Evolutionary conservation across 64 coral and sea anemone species (phyloP), one percentile per base, ranked within the genome.

Genomic region (Dendrophyllia cribrosa): DNA sequence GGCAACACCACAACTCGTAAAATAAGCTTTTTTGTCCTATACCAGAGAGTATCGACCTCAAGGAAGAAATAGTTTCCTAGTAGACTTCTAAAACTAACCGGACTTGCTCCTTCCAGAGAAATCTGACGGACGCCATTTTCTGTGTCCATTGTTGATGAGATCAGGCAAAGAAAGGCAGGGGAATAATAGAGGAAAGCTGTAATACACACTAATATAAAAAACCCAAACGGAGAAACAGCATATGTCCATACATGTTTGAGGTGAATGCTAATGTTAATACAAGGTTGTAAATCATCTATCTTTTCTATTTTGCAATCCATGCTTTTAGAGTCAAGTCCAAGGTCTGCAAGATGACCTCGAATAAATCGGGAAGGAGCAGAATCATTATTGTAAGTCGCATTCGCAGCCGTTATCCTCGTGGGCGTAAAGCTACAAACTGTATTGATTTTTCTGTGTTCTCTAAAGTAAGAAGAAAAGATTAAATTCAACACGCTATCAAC

Each of bases 91-190:
- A 77, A 20, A 77, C 51, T 77, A 1, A 77, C 75, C 10, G 75
- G 75, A 55, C 75, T 77, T 55, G 75, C 50, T 77, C 75, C 19
- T 56, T 77, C 50, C 8, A 77, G 50, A 11, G 21, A 16, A 24
- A 77, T 77, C 6, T 56, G 11, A 12, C 20, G 75, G 55, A 77
- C 19, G 75, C 75, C 75, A 77, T 22, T 23, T 77, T 77, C 49
- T 23, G n/a, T 55, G 17, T 58, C 51, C 50, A 20, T 10, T 55
- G 75, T 77, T 3, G 75, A 49, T 2, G 7, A 55, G 6, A 77
- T 58, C 22, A 77, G 48, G 10, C 51, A 77, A 53, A 77, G 67
- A 6, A 58, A 71, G 24, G 68, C 68, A 3, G 70, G 85, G 1
- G 20, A 58, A 34, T 73, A 59, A 56, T 88, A 59, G 20, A 45